Evolutionary conservation across 2,797 vertebrate species (phyloP).

Genomic region (Meda fulgida): DNA sequence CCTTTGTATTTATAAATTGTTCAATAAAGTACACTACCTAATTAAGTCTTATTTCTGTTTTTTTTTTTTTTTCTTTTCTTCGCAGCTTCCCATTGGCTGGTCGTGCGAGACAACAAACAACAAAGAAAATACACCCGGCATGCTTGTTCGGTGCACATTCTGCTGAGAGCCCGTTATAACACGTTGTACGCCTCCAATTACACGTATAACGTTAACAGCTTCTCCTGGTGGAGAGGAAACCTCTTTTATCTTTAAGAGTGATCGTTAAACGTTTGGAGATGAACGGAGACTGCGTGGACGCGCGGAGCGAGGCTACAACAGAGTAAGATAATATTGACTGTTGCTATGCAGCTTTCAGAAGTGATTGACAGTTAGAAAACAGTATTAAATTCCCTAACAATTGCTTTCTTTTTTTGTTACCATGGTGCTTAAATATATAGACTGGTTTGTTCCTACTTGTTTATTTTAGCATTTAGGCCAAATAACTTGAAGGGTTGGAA

Average conservation of each 20-base stretch:
- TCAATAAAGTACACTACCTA: not conserved
- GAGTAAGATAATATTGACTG: slow-evolving; percentile 67
- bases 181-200: not conserved
- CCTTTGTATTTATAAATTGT: not conserved
- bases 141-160: no score
- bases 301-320: slow-evolving; percentile 57
- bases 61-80: not conserved
- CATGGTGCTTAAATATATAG: not conserved
- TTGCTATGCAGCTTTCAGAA: slow-evolving; percentile 42
- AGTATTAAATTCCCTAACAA: not conserved
- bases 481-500: not conserved
- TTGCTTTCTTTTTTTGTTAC: not conserved
- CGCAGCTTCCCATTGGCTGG: slow-evolving; percentile 25
- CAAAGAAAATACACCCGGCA: not conserved
- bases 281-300: slow-evolving; percentile 70
- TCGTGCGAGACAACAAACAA: not conserved
- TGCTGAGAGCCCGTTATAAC: not conserved
- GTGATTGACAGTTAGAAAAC: not conserved
- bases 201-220: not conserved
- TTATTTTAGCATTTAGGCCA: not conserved
- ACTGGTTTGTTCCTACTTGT: not conserved
- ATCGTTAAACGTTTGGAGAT: not conserved
- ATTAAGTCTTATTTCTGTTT: not conserved
- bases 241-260: slow-evolving; percentile 6
- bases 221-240: not conserved